Conservation (phyloP, 2,888 invertebrate species). For the Watsonalla binaria region DNA sequence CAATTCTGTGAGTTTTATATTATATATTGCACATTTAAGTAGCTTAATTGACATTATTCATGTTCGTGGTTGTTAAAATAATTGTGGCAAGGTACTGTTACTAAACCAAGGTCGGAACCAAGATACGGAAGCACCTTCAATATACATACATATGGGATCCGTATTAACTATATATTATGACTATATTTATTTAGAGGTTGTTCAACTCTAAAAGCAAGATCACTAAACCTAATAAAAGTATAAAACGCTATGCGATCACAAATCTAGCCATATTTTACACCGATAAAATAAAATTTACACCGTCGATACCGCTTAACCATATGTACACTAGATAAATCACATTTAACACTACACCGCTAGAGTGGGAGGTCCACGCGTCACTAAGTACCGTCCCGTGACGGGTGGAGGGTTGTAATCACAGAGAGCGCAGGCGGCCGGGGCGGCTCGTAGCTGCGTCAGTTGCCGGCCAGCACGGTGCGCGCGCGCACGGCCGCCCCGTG, state of each 20-base stretch:
- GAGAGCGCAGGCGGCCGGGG: conserved; percentile 45
- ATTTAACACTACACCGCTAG: conserved; percentile 49
- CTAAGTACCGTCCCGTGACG: conserved; percentile 24
- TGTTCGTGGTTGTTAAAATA: background rate
- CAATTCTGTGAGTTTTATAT: background rate
- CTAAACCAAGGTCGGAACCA: conserved; percentile 3
- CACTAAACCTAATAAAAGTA: conserved; percentile 52
- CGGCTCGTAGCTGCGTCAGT: conserved; percentile 57
- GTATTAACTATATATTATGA: conserved; percentile 9
- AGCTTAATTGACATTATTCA: background rate
- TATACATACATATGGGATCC: conserved; percentile 5
- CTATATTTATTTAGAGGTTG: conserved; percentile 24
- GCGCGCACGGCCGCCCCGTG: conserved; percentile 39
- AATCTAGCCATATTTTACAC: conserved; percentile 64
- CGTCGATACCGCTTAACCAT: conserved; percentile 62
- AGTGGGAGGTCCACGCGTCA: conserved; percentile 24
- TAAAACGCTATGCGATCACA: conserved; percentile 75
- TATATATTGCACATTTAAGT: background rate
- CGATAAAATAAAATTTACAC: conserved; percentile 71
- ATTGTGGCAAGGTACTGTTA: conserved; percentile 25
- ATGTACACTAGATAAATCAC: conserved; percentile 75
- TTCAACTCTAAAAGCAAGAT: conserved; percentile 42
- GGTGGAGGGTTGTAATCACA: conserved; percentile 46
- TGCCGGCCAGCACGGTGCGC: conserved; percentile 68
- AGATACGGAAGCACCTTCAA: conserved; percentile 15